Base-by-base conservation (phyloP, 2,113 vertebrate genomes). In the Festucalex cinctus region DNA sequence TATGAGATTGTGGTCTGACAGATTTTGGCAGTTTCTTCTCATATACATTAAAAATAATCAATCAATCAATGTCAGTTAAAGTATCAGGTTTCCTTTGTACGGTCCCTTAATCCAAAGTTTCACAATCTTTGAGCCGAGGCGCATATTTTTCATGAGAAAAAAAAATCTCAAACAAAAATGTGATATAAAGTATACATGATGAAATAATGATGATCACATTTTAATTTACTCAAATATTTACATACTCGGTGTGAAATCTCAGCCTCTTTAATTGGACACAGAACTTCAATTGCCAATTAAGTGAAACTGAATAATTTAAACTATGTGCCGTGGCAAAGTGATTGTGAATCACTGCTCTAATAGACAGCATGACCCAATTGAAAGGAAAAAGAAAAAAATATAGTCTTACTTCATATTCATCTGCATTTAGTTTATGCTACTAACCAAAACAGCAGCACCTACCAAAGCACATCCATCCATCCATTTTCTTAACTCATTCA, bases 1-100 rank as follows among this genome's bases (percentile, higher is more conserved):
- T 9, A 71, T 63, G 69, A 74, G 28, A 62, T 66, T 41, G 49
- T 43, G 51, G 62, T 48, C 39, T 41, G 39, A 51, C 35, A 35
- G 58, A 57, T 28, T 43, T 63, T 17, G 22, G 35, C 24, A 66
- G 68, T 39, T 70, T 36, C 17, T 36, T 36, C 1, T 17, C 20
- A 36, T 20, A 36, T 20, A 32, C 17, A 35, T 59, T 20, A 9
- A 59, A 36, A 59, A 12, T 41, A 8, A 49, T 49, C 4, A 44
- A 17, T 10, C 48, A 9, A 49, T 49, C 20, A 51, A 51, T 46
- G 44, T 46, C 44, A 46, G 44, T 49, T 49, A n/a, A 49, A n/a
- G 20, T 8, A 49, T 7, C 48, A 9, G n/a, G 6, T 9, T 51
- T 51, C n/a, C 9, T 32, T 32, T 32, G 28, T 32, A 32, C 28